Conservation (phyloP, 1,140 invertebrate genomes). For the Halotydeus destructor region DNA sequence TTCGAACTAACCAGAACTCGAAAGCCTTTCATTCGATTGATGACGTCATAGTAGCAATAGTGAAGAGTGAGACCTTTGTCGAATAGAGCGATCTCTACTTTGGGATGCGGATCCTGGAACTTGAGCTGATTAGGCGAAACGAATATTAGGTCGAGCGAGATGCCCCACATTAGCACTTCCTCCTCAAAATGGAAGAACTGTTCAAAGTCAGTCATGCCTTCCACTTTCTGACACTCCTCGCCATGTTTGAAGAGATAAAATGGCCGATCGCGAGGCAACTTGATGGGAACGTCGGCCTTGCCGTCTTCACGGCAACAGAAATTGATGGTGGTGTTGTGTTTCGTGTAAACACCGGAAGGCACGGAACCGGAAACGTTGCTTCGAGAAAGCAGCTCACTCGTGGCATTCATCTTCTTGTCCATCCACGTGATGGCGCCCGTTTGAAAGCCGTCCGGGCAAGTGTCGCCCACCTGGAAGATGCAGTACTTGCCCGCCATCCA, state of each 20-base stretch:
- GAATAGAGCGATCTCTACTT: constrained; percentile 16
- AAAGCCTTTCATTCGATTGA: constrained; percentile 18
- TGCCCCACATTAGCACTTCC: constrained; percentile 10
- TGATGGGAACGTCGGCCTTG: constrained; percentile 15
- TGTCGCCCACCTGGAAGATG: constrained; percentile 18
- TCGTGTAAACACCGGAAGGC: constrained; percentile 19
- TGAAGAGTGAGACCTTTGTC: constrained; percentile 18
- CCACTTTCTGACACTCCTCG: constrained; percentile 19
- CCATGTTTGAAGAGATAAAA: constrained; percentile 21
- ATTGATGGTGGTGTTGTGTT: constrained; percentile 17
- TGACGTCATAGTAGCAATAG: constrained; percentile 21
- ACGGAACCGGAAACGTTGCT: constrained; percentile 10
- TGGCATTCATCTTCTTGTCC: constrained; percentile 15
- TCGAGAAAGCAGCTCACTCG: not conserved
- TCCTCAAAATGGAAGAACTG: constrained; percentile 21
- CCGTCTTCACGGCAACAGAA: constrained; percentile 21
- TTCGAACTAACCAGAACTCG: constrained; percentile 17
- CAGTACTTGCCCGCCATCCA: constrained; percentile 20
- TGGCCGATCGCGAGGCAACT: constrained; percentile 17
- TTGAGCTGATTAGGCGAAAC: constrained; percentile 8
- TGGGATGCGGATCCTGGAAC: constrained; percentile 17
- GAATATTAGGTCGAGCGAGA: constrained; percentile 3
- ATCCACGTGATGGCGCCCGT: constrained; percentile 19
- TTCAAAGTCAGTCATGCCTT: constrained; percentile 19
- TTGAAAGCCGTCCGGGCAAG: constrained; percentile 19